Base-by-base conservation (phyloP, 2,113 vertebrate genomes). In the Chaenocephalus aceratus region DNA sequence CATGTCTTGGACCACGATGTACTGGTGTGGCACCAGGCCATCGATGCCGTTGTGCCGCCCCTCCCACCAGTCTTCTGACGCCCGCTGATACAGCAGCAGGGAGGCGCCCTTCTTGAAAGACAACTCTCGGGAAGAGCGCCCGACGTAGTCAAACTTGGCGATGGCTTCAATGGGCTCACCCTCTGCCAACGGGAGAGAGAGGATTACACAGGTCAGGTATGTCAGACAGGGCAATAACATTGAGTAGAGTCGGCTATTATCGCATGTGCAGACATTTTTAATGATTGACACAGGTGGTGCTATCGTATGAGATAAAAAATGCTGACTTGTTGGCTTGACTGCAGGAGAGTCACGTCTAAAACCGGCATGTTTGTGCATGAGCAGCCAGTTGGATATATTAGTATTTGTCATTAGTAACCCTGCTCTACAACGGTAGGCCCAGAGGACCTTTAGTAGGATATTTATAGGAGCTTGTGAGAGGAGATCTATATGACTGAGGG, bases 81-180 rank as follows among this genome's bases (percentile, higher is more conserved):
- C 98, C 3, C 98, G 96, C 87, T 99, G 98, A 63, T 99, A 99
- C 60, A 99, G 96, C 85, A 99, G 96, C 80, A 99, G 93, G 13
- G 98, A 99, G 23, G 98, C 97, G 3, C 98, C 98, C 92, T 99
- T 99, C 95, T 99, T 99, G 94, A 99, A 99, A 88, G 97, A 98
- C 82, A 99, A 88, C 64, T 99, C 98, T 79, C 98, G 95, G 18
- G 97, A 97, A 1, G 98, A 98, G 77, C 98, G 97, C 49, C 98
- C 98, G 1, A 95, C 77, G 0, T 99, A 99, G 94, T 99, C 98
- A 79, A 99, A 99, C 92, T 98, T 99, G 86, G 98, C 98, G 54
- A 99, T 99, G 77, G 98, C 98, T 96, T 99, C 98, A 72, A 99
- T 98, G 51, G 98, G 98, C 77, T 99, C 98, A 0, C 97, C 97